These are phyloP conservation scores for Vespertilio murinus DNA, from an alignment of 2,797 vertebrate species.

Conservation along the genomic window DNA sequence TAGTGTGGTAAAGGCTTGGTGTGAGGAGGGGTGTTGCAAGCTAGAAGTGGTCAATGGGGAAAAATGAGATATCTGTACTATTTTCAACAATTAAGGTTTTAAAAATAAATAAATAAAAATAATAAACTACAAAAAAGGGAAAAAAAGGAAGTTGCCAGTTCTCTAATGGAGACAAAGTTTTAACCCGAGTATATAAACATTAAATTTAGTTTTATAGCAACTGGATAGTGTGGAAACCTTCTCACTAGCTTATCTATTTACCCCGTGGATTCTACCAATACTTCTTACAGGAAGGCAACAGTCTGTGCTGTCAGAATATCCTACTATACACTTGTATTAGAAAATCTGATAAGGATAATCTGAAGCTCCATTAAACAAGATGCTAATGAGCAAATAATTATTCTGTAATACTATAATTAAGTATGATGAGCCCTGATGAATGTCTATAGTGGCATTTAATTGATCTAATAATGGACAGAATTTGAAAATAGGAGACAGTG, in stretches of 20 bases:
- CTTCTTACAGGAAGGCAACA: not conserved
- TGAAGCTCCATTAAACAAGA: not conserved
- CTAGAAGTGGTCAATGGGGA: too few species aligned
- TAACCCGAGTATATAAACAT: not conserved
- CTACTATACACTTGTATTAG: not conserved
- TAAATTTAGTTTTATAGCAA: not conserved
- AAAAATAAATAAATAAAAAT: too few species aligned
- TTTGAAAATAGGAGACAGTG: not conserved
- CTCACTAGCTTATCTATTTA: not conserved
- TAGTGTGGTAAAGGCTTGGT: too few species aligned
- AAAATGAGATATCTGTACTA: too few species aligned
- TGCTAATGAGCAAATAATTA: constrained; percentile 23
- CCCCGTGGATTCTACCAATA: not conserved
- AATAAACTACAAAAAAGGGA: too few species aligned
- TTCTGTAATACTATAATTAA: constrained; percentile 44
- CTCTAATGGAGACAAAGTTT: not conserved
- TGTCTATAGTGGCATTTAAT: not conserved
- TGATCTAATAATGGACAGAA: not conserved
- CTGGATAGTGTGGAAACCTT: not conserved
- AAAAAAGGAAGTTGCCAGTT: not conserved
- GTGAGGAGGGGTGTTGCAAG: too few species aligned
- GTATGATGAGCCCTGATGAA: not conserved
- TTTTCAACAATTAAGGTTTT: too few species aligned
- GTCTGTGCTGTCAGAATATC: not conserved
- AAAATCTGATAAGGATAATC: not conserved